Conservation (phyloP, 1,140 invertebrate species). For the Mactra quadrangularis region DNA sequence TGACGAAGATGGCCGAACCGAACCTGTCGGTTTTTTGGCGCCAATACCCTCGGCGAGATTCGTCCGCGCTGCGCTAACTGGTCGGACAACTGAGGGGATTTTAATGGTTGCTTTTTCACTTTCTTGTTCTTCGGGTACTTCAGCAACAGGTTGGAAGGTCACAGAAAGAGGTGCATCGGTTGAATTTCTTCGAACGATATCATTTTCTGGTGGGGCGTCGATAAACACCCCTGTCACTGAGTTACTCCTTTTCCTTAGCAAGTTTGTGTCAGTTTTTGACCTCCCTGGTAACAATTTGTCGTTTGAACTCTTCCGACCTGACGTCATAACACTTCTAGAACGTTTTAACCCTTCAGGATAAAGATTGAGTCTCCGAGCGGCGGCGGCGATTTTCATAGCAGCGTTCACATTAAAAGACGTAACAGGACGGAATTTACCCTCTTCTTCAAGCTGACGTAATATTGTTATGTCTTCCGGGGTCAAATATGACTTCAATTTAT, state of each 20-base stretch:
- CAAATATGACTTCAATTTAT: conserved; percentile 76
- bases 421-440: conserved; percentile 72
- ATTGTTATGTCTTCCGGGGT: conserved; percentile 75
- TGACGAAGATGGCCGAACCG: conserved; percentile 22
- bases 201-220: conserved; percentile 65
- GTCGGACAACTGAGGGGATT: conserved; percentile 34
- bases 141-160: conserved; percentile 62
- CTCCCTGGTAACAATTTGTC: conserved; percentile 47
- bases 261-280: conserved; percentile 48
- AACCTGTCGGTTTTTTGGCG: conserved; percentile 6
- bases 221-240: conserved; percentile 77
- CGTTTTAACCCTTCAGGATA: conserved; percentile 37
- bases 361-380: conserved; percentile 73
- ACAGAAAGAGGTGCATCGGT: conserved; percentile 30
- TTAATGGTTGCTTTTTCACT: too few relatives aligned
- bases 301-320: not conserved
- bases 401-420: conserved; percentile 69
- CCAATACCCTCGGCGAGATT: conserved; percentile 17
- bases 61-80: conserved; percentile 56
- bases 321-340: conserved; percentile 9
- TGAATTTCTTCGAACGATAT: conserved; percentile 53
- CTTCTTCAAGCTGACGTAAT: conserved; percentile 72
- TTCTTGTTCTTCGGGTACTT: not conserved
- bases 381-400: conserved; percentile 79
- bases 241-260: conserved; percentile 68